Percentiles rank a stretch among this genome's conserved stretches.
Conservation (phyloP, 2,113 vertebrate genomes). For the Lichenostomus cassidix region DNA sequence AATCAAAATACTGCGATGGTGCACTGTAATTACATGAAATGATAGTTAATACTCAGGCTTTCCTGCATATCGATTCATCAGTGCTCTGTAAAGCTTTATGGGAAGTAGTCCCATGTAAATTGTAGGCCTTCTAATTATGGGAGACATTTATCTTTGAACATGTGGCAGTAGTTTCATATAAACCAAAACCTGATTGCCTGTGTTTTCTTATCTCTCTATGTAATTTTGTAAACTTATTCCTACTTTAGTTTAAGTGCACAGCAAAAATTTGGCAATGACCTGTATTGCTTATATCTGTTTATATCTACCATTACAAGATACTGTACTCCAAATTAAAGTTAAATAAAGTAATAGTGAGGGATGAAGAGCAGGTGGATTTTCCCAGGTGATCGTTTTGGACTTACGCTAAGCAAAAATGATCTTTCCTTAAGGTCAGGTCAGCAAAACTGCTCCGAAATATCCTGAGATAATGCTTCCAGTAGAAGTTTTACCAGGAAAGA, state of each 20-base stretch:
- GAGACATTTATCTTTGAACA: neutral
- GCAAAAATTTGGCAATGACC: neutral
- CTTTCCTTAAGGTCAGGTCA: neutral
- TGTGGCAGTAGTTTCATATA: neutral
- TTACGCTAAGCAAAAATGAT: neutral
- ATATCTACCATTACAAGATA: neutral
- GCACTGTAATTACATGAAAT: neutral
- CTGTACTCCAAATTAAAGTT: neutral
- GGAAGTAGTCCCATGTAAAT: neutral
- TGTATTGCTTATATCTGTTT: neutral
- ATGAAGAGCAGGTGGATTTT: neutral
- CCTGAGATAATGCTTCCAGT: neutral
- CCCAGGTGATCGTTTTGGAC: neutral
- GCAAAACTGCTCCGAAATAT: neutral
- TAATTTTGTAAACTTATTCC: neutral
- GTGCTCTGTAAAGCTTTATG: neutral
- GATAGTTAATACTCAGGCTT: neutral
- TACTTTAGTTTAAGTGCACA: neutral
- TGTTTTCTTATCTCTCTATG: neutral
- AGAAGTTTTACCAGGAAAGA: neutral
- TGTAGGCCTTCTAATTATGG: too few relatives aligned
- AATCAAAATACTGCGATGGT: neutral
- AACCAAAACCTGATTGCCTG: neutral
- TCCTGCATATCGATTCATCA: neutral
- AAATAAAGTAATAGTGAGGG: neutral